Evolutionary conservation across 2,113 vertebrate genomes (phyloP).

Genomic region (Elaphurus davidianus): DNA sequence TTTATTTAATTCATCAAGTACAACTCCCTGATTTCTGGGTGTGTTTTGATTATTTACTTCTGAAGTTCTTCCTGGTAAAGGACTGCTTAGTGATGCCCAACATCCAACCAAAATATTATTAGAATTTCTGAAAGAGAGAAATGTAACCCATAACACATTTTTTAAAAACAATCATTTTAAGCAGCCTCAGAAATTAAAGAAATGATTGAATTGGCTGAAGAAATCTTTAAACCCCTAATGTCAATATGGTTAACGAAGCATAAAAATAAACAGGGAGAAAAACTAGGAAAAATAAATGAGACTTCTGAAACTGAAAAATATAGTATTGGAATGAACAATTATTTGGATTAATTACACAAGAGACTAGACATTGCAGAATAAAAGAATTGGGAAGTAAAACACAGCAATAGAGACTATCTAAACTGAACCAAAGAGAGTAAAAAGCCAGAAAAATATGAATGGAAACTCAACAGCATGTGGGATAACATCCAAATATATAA

Average conservation of each 20-base stretch:
- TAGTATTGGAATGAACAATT: not conserved
- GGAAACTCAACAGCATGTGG: not conserved
- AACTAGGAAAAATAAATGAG: not conserved
- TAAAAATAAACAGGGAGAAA: not conserved
- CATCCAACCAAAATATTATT: not conserved
- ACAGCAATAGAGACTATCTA: not conserved
- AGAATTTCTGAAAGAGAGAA: not conserved
- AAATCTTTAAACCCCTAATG: not conserved
- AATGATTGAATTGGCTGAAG: not conserved
- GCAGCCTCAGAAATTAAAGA: not conserved
- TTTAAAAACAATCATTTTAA: not conserved
- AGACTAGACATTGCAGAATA: not conserved
- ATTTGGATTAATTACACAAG: not conserved
- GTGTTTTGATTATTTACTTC: not conserved
- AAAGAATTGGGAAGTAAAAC: not conserved
- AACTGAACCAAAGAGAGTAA: not conserved
- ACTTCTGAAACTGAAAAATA: not conserved
- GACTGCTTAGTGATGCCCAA: not conserved
- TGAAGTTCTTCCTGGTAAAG: not conserved
- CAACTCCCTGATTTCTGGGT: not conserved
- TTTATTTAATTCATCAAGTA: not conserved
- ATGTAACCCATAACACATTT: not conserved
- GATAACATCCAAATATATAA: not conserved
- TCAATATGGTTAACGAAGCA: not conserved
- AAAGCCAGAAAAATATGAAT: not conserved